These are phyloP conservation scores for Drosophila cardini DNA, from an alignment of 1,140 invertebrate species.

Conservation along the genomic window DNA sequence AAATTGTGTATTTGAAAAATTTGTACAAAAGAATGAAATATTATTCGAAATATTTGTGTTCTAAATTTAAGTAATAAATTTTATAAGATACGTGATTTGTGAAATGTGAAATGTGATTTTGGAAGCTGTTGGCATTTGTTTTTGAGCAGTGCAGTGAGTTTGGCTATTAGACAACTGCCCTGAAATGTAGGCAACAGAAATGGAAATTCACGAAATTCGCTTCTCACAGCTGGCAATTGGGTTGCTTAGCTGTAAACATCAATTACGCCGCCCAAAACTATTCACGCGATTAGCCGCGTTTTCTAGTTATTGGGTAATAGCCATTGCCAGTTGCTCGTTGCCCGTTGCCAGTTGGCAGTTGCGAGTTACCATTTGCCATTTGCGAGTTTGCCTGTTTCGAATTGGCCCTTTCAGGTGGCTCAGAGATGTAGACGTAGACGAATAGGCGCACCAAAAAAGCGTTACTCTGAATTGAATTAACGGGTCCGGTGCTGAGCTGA, in stretches of 20 bases:
- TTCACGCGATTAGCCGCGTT: conserved; percentile 80
- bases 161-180: conserved; percentile 40
- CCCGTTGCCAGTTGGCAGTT: neutral
- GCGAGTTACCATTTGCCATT: neutral
- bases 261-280: conserved; percentile 78
- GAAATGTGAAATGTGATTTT: too few species aligned
- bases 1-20: too few species aligned
- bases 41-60: too few species aligned
- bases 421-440: conserved; percentile 13
- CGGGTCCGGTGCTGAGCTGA: conserved; percentile 52
- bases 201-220: conserved; percentile 55
- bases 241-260: conserved; percentile 73
- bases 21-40: too few species aligned
- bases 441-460: conserved; percentile 45
- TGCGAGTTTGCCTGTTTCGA: neutral
- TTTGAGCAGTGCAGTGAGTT: neutral
- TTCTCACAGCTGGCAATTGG: conserved; percentile 2
- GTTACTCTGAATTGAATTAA: conserved; percentile 80
- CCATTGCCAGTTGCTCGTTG: conserved; percentile 14
- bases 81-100: too few species aligned
- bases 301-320: conserved; percentile 78
- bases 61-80: too few species aligned
- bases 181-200: conserved; percentile 71
- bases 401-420: neutral
- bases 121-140: too few species aligned